Evolutionary conservation across 2,888 invertebrate genomes (phyloP).

Genomic region (Theodoxus fluviatilis): DNA sequence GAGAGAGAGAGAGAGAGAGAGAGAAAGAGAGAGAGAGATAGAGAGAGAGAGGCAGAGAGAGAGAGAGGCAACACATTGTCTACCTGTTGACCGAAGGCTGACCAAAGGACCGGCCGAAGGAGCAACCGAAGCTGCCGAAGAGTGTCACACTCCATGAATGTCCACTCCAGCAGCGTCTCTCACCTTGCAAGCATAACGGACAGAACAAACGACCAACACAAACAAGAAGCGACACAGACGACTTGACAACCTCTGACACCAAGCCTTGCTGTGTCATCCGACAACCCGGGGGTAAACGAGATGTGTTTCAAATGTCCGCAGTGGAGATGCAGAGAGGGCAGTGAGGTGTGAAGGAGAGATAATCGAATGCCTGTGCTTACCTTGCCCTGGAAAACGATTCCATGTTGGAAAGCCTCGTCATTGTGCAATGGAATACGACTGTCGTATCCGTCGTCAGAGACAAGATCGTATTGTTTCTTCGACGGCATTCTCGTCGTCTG

Average conservation of each 20-base stretch:
- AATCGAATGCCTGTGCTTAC: too few species aligned
- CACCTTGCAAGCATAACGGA: too few species aligned
- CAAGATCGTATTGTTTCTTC: constrained; percentile 86
- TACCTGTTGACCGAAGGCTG: too few species aligned
- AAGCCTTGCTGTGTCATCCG: background rate
- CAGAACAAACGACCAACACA: background rate
- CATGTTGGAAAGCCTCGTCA: constrained; percentile 95
- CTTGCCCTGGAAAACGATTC: constrained; percentile 97
- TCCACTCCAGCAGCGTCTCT: too few species aligned
- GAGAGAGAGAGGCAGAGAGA: constrained; percentile 6
- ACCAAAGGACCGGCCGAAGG: too few species aligned
- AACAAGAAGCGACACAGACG: background rate
- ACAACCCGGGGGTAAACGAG: background rate
- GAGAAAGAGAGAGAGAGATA: background rate
- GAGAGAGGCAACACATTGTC: constrained; percentile 6
- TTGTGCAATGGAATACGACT: constrained; percentile 94
- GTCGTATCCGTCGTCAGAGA: constrained; percentile 95
- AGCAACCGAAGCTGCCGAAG: too few species aligned
- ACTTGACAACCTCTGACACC: too few species aligned
- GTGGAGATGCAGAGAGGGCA: background rate
- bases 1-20: constrained; percentile 15
- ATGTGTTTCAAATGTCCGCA: constrained; percentile 1
- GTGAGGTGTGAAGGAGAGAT: too few species aligned
- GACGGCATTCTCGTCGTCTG: constrained; percentile 63
- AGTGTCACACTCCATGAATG: too few species aligned